Conservation (phyloP, 1,140 invertebrate species). For the Caerostris darwini region DNA sequence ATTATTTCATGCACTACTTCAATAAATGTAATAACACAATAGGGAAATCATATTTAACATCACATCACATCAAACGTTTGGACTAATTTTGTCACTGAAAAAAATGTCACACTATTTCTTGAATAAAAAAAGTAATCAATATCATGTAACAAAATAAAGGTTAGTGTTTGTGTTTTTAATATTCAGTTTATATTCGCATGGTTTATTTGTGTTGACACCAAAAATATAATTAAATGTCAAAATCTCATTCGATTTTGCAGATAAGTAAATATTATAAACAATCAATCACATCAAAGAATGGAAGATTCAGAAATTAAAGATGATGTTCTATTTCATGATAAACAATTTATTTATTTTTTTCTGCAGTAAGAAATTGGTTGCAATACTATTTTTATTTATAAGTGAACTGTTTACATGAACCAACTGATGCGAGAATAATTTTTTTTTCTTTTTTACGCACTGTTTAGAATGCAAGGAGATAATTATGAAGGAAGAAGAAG, state of each 20-base stretch:
- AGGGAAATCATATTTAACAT: background rate
- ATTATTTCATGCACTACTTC: constrained; percentile 12
- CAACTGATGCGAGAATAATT: background rate
- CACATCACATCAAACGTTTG: background rate
- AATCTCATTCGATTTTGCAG: too few species aligned
- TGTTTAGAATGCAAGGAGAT: constrained; percentile 55
- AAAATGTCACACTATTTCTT: background rate
- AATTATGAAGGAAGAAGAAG: constrained; percentile 20
- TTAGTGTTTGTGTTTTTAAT: too few species aligned
- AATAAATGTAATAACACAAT: background rate
- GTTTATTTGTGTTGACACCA: too few species aligned
- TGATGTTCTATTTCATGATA: background rate
- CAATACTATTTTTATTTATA: constrained; percentile 4
- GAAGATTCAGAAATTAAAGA: background rate
- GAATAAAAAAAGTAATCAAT: too few species aligned
- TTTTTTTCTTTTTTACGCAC: constrained; percentile 66
- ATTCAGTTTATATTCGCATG: too few species aligned
- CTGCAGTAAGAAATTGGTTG: background rate
- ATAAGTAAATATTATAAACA: too few species aligned
- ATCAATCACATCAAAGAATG: background rate
- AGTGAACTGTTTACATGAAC: background rate
- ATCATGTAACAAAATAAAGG: too few species aligned
- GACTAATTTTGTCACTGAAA: background rate
- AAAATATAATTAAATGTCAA: too few species aligned
- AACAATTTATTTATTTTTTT: background rate